These are phyloP conservation scores for Mormyrus proboscirostris DNA, from an alignment of 2,797 vertebrate genomes.

Conservation along the genomic window DNA sequence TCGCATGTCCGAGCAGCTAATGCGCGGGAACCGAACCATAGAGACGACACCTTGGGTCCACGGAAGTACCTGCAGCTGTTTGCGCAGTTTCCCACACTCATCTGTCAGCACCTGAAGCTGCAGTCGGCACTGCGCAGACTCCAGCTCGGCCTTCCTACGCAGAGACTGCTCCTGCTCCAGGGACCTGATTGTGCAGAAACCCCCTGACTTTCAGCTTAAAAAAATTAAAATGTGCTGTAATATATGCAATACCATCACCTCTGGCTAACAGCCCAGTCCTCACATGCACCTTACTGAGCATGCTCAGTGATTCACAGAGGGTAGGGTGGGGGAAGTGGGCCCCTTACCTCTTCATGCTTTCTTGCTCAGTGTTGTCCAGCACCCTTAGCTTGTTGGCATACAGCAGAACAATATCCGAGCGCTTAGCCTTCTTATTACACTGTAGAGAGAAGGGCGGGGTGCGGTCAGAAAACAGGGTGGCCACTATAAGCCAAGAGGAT, in stretches of 20 bases:
- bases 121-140: constrained; percentile 83
- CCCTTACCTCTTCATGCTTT: constrained; percentile 73
- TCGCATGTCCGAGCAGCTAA: background rate
- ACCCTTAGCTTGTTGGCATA: constrained; percentile 79
- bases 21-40: background rate
- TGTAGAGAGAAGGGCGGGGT: constrained; percentile 38
- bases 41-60: background rate
- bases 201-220: background rate
- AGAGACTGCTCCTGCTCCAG: constrained; percentile 75
- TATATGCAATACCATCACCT: background rate
- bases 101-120: constrained; percentile 78
- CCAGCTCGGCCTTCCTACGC: constrained; percentile 79
- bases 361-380: constrained; percentile 82
- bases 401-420: constrained; percentile 80
- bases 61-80: constrained; percentile 69
- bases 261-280: background rate
- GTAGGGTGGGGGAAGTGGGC: too few species aligned
- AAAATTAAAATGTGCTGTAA: background rate
- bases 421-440: constrained; percentile 94
- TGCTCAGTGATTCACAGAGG: background rate
- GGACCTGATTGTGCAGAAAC: constrained; percentile 53
- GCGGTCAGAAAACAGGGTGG: too few species aligned
- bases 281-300: background rate
- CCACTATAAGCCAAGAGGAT: background rate
- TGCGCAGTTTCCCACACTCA: constrained; percentile 74